Evolutionary conservation across 2,797 vertebrate genomes (phyloP), one percentile per base, ranked within the genome.

Genomic region (Coracias cyanogaster): DNA sequence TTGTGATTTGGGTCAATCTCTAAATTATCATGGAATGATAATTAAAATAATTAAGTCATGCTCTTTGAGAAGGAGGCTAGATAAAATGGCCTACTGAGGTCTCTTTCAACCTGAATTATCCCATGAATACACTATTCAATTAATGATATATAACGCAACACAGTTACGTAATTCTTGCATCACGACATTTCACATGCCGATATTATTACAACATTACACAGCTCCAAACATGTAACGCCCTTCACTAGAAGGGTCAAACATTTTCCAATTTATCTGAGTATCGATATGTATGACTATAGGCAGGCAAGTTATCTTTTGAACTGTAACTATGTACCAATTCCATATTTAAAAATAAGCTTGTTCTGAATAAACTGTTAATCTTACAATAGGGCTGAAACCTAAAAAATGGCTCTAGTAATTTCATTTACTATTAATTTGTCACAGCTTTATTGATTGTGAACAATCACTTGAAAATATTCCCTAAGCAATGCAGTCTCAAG

Each of bases 181-280:
- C 5, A 15, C 3, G 5, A n/a, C 15, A 31, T 18, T 90, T 55
- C 52, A 25, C 0, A 24, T 11, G 18, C 12, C 3, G 4, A 37
- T 29, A 9, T 26, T 28, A 46, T 45, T 48, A 39, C 10, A 54
- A 35, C 9, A 52, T 64, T 6, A 24, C 33, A 39, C n/a, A 85
- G 19, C 21, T 85, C 55, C 35, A 62, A 81, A 73, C 0, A 0
- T 0, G 0, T 17, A 60, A 83, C 3, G 10, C 4, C 28, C 15
- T 60, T 20, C 9, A 5, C 22, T 19, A 61, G 28, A 86, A 85
- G 46, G 43, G 55, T n/a, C 29, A 66, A 46, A 46, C 24, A 26
- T 24, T 43, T 55, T 54, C 35, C 12, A 11, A 3, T 57, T 52
- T 25, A 60, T 58, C 41, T 6, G 11, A 72, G 26, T 29, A 48